Evolutionary conservation across 2,797 vertebrate species (phyloP).

Genomic region (Podargus strigoides): DNA sequence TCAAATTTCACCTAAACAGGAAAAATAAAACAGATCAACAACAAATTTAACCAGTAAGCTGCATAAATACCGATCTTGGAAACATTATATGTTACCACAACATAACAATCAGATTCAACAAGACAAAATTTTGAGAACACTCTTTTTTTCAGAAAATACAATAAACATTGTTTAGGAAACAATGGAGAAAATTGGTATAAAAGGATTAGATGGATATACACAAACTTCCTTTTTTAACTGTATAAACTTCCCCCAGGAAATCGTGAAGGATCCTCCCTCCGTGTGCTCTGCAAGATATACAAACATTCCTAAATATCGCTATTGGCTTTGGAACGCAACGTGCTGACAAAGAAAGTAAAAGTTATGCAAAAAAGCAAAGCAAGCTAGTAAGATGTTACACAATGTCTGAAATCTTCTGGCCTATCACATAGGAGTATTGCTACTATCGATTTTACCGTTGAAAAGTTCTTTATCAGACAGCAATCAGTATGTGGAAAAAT

Average conservation of each 20-base stretch:
- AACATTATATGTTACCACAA: background rate
- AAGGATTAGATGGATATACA: background rate
- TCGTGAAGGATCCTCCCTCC: constrained; percentile 17
- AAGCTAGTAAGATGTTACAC: background rate
- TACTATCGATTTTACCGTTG: background rate
- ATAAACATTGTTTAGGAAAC: background rate
- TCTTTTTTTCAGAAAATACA: background rate
- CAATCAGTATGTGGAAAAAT: background rate
- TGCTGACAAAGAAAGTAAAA: background rate
- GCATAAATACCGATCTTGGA: background rate
- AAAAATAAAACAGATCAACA: background rate
- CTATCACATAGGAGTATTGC: background rate
- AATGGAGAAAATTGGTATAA: background rate
- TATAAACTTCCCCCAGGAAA: background rate
- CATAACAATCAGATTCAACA: background rate
- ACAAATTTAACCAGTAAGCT: background rate
- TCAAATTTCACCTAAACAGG: constrained; percentile 86
- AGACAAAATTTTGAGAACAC: background rate
- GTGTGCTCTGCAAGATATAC: background rate
- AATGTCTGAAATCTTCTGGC: background rate
- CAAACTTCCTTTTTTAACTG: background rate
- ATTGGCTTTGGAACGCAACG: background rate
- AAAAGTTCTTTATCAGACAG: background rate
- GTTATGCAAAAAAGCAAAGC: background rate
- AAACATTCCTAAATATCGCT: background rate